Base-by-base conservation (phyloP, 2,888 invertebrate genomes). In the Brenthis daphne region DNA sequence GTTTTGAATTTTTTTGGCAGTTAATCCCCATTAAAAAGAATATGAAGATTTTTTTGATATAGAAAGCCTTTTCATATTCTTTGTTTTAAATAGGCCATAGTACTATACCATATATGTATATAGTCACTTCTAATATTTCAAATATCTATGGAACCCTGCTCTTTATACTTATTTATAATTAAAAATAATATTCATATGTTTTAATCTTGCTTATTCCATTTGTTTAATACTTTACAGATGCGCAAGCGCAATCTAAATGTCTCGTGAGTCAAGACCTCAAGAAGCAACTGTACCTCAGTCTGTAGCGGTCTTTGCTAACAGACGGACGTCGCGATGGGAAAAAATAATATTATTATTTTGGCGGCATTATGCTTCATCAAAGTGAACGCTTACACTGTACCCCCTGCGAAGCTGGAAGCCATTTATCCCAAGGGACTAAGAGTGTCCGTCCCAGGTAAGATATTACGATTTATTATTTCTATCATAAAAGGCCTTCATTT, bases 341-440 rank as follows among this genome's bases (percentile, higher is more conserved):
- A 72, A 56, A 63, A 56, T 12, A 53, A 24, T 24, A 55, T 70
- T 53, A 56, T 70, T 64, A 74, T 24, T 6, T 76, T 67, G 24
- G 54, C 70, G 29, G 68, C 67, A 16, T 16, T 72, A 68, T 67
- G 67, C 56, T n/a, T 65, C 11, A 43, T 65, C 47, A 61, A 54
- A n/a, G 67, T 65, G 6, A 53, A 55, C 8, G 71, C 68, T 0
- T 89, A 90, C 65, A 79, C 73, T 1, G 93, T 94, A 0, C 94
- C 94, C 0, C 86, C 88, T 1, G 94, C 95, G 0, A 93, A 87
- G 67, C 84, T 95, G 1, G 94, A 94, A 79, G 94, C 94, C 3
- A 88, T 94, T 50, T 88, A 89, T 74, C 95, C 95, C 0, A 92
- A 83, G 79, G 95, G 95, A 68, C 79, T 95, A 0, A 86, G 93